These are phyloP conservation scores for Drosophila gunungcola DNA, from an alignment of 1,140 invertebrate species.

Conservation along the genomic window DNA sequence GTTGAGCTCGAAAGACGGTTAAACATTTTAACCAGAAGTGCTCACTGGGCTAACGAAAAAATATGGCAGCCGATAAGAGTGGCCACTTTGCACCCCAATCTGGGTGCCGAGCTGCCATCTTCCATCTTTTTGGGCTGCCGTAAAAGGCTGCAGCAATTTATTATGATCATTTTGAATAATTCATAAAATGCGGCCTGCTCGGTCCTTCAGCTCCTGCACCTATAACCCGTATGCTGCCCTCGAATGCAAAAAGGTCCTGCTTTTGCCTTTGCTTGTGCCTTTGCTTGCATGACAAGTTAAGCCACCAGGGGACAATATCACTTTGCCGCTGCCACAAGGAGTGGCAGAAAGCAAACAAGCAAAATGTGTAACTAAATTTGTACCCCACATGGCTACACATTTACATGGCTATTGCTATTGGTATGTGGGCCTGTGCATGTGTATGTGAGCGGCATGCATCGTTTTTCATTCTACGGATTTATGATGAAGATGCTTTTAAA, in stretches of 20 bases:
- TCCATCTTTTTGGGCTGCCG: slow-evolving; percentile 14
- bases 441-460: slow-evolving; percentile 47
- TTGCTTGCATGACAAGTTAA: slow-evolving; percentile 66
- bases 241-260: slow-evolving; percentile 68
- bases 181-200: slow-evolving; percentile 53
- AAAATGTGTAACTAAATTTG: slow-evolving; percentile 75
- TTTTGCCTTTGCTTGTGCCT: slow-evolving; percentile 13
- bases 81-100: slow-evolving; percentile 37
- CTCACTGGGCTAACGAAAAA: slow-evolving; percentile 27
- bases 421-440: neutral
- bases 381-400: slow-evolving; percentile 31
- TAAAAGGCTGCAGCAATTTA: slow-evolving; percentile 62
- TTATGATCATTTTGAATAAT: slow-evolving; percentile 69
- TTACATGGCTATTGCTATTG: neutral
- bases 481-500: slow-evolving; percentile 81
- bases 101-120: neutral
- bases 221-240: slow-evolving; percentile 34
- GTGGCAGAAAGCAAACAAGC: slow-evolving; percentile 37
- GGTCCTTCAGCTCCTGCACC: slow-evolving; percentile 3
- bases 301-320: slow-evolving; percentile 78
- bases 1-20: slow-evolving; percentile 24
- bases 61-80: slow-evolving; percentile 25
- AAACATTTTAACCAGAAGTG: slow-evolving; percentile 53
- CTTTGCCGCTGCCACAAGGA: slow-evolving; percentile 57
- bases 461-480: slow-evolving; percentile 70